Evolutionary conservation across 2,113 vertebrate genomes (phyloP).

Genomic region (Cochlearius cochlearius): DNA sequence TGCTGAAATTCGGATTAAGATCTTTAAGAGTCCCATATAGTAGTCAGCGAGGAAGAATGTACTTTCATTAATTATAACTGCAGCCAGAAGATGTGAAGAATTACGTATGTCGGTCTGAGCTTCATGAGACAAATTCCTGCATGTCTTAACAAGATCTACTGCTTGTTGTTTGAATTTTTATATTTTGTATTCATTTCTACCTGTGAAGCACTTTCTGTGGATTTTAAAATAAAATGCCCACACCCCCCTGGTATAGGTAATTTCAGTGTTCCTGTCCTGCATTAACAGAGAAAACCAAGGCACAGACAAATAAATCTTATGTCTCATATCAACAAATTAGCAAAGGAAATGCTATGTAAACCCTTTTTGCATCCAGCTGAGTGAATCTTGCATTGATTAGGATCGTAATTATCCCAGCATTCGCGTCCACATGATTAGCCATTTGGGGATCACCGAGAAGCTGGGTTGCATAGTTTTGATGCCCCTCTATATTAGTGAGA

Average conservation of each 20-base stretch:
- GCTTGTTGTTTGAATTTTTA: not conserved
- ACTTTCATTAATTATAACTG: not conserved
- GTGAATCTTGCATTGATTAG: slow-evolving; percentile 1
- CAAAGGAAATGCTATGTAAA: not conserved
- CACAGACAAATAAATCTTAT: not conserved
- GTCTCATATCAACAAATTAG: not conserved
- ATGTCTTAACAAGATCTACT: not conserved
- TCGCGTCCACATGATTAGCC: not conserved
- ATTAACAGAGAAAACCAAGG: not conserved
- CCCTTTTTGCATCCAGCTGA: not conserved
- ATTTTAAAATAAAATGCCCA: not conserved
- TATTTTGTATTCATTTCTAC: not conserved
- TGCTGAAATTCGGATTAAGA: not conserved
- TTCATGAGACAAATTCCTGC: not conserved
- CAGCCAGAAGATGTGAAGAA: not conserved
- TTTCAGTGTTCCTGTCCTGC: not conserved
- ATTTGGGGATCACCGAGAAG: not conserved
- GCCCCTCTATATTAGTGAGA: not conserved
- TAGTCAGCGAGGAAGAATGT: not conserved
- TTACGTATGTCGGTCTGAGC: not conserved
- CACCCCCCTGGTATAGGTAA: not conserved
- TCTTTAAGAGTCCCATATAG: not conserved
- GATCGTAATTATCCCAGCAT: not conserved
- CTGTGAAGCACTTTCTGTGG: not conserved
- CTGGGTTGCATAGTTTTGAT: not conserved